Conservation (phyloP, 2,888 invertebrate genomes). For the Entomobrya proxima region DNA sequence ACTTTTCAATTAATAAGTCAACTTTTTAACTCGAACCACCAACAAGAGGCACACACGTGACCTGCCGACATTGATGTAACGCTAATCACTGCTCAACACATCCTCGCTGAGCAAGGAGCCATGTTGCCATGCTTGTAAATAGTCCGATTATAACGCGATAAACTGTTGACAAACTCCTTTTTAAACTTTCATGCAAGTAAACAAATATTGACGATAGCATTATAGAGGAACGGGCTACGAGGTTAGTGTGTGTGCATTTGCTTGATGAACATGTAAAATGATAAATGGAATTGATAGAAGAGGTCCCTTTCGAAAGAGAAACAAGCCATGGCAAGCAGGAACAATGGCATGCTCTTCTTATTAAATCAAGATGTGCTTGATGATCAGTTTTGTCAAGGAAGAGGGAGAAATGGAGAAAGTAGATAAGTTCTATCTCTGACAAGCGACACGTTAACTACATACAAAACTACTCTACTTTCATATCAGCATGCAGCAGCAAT, state of each 20-base stretch:
- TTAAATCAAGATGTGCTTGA: conserved; percentile 21
- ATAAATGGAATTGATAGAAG: not conserved
- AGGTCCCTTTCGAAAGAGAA: not conserved
- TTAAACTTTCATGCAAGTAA: not conserved
- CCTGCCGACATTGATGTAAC: conserved; percentile 35
- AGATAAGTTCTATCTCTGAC: conserved; percentile 20
- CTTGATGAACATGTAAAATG: not conserved
- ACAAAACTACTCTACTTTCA: conserved; percentile 24
- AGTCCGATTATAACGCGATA: not conserved
- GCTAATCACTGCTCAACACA: conserved; percentile 4
- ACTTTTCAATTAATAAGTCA: conserved; percentile 36
- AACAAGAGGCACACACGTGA: conserved; percentile 27
- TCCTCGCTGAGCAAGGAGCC: not conserved
- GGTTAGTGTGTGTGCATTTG: no score
- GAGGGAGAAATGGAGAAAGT: conserved; percentile 42
- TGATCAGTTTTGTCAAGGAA: conserved; percentile 16
- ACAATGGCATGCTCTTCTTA: not conserved
- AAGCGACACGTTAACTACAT: conserved; percentile 6
- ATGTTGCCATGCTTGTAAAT: not conserved
- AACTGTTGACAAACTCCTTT: conserved; percentile 17
- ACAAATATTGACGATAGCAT: not conserved
- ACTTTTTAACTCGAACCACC: conserved; percentile 24
- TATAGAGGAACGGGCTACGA: no score
- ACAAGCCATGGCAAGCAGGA: not conserved
- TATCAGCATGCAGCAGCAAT: not conserved